Evolutionary conservation across 2,888 invertebrate species (phyloP).

Genomic region (Eristalinus sepulchralis): DNA sequence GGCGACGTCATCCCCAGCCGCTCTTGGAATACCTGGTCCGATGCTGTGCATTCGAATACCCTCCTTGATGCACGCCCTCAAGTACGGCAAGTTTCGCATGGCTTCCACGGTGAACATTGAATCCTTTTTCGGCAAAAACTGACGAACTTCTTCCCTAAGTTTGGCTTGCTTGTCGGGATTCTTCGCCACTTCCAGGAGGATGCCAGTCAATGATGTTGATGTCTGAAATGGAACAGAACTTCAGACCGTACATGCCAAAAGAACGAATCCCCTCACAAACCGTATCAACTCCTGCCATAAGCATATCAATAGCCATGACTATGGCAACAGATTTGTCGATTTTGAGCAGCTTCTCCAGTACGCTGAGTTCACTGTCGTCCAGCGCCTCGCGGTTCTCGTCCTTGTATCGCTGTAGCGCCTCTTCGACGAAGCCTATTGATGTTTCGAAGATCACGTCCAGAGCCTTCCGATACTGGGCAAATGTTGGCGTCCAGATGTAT

Average conservation of each 20-base stretch:
- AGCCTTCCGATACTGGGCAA: slow-evolving; percentile 73
- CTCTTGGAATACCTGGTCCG: slow-evolving; percentile 83
- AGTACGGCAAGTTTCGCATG: slow-evolving; percentile 82
- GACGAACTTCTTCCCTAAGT: slow-evolving; percentile 83
- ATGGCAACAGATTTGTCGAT: slow-evolving; percentile 84
- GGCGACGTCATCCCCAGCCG: slow-evolving; percentile 82
- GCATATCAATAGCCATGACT: slow-evolving; percentile 87
- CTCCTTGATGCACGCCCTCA: slow-evolving; percentile 89
- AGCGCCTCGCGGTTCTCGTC: slow-evolving; percentile 69
- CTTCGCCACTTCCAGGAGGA: slow-evolving; percentile 82
- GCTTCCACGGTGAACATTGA: slow-evolving; percentile 80
- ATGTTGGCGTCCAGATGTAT: slow-evolving; percentile 75
- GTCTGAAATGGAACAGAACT: slow-evolving; percentile 74
- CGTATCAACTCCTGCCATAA: slow-evolving; percentile 87
- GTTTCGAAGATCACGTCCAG: slow-evolving; percentile 73
- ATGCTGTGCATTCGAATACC: slow-evolving; percentile 84
- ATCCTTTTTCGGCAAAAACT: slow-evolving; percentile 79
- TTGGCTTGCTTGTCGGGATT: slow-evolving; percentile 85
- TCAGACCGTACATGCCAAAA: slow-evolving; percentile 75
- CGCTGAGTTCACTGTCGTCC: slow-evolving; percentile 82
- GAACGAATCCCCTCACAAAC: slow-evolving; percentile 80
- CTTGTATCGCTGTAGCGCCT: slow-evolving; percentile 76
- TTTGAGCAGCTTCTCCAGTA: slow-evolving; percentile 85
- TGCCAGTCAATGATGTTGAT: slow-evolving; percentile 73
- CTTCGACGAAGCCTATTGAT: slow-evolving; percentile 75